Base-by-base conservation (phyloP, 64 coral and sea anemone genomes). In the Dendronephthya gigantea region DNA sequence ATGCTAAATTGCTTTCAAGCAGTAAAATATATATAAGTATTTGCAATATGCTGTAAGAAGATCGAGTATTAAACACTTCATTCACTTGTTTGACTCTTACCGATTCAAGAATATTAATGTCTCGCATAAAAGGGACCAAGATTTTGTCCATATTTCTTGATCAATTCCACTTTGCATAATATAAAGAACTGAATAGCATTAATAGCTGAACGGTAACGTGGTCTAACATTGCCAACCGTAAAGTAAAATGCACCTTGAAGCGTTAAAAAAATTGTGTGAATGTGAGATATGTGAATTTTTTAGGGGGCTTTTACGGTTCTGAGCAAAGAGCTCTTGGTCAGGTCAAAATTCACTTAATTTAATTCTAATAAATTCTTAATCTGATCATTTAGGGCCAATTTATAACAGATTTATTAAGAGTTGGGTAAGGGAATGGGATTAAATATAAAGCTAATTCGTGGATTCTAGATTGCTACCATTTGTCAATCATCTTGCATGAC, bases 101-200 rank as follows among this genome's bases (percentile, higher is more conserved):
- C 25, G 55, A 62, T 62, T 62, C 72, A 29, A 79, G 31, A 79
- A 7, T 4, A 15, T 6, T 29, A 33, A 79, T 34, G 32, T 79
- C 72, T 33, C 36, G 8, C 72, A 79, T 84, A 17, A 89, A 89
- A 2, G 81, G 88, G 59, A 32, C 38, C 82, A 89, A 48, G 39
- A 89, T 72, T 84, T 68, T 89, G 27, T 89, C 82, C 88, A 89
- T 89, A 59, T 40, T 40, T 69, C 82, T 89, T 83, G n/a, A 84
- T 69, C 15, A 83, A 31, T 48, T 70, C 81, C 30, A 79, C 72
- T 33, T 79, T 37, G 72, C 72, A 79, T 9, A 79, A 29, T 13
- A 33, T 33, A 79, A 79, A 79, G 2, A 79, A 29, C 15, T 37
- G 37, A 33, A 79, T 35, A 9, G 17, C 36, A 79, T 79, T 12